Evolutionary conservation across 37 sponge, comb jelly and placozoan genomes (phyloP).

Genomic region (Oscarella lobularis): DNA sequence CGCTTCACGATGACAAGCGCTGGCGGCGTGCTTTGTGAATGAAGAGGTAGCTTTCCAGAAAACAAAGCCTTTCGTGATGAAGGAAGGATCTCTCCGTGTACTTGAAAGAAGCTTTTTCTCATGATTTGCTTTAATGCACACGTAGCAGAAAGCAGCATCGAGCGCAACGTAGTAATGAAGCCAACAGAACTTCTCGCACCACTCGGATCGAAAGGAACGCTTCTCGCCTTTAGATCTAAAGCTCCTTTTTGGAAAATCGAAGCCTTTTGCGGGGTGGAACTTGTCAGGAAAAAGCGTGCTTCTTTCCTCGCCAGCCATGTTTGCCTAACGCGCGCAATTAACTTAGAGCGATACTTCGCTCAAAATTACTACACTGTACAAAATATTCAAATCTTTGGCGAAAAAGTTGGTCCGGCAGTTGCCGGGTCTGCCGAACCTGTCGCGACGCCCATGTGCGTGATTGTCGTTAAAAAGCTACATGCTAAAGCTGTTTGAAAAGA

Average conservation of each 20-base stretch:
- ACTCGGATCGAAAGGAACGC: conserved; percentile 27
- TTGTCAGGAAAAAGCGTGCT: too few relatives aligned
- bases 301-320: too few relatives aligned
- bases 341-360: too few relatives aligned
- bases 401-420: too few relatives aligned
- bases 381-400: too few relatives aligned
- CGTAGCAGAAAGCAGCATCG: conserved; percentile 3
- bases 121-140: background rate
- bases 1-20: conserved; percentile 60
- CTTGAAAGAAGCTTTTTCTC: conserved; percentile 5
- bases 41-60: conserved; percentile 55
- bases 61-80: conserved; percentile 44
- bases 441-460: too few relatives aligned
- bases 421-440: too few relatives aligned
- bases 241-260: background rate
- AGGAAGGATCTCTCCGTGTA: conserved; percentile 18
- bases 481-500: too few relatives aligned
- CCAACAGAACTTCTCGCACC: conserved; percentile 32
- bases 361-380: too few relatives aligned
- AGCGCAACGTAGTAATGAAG: conserved; percentile 11
- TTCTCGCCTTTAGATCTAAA: conserved; percentile 15
- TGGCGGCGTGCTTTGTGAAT: conserved; percentile 49
- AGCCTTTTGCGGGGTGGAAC: conserved; percentile 13
- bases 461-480: too few relatives aligned
- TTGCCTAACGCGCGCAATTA: too few relatives aligned